Conservation (phyloP, 2,113 vertebrate genomes). For the Callocephalon fimbriatum region DNA sequence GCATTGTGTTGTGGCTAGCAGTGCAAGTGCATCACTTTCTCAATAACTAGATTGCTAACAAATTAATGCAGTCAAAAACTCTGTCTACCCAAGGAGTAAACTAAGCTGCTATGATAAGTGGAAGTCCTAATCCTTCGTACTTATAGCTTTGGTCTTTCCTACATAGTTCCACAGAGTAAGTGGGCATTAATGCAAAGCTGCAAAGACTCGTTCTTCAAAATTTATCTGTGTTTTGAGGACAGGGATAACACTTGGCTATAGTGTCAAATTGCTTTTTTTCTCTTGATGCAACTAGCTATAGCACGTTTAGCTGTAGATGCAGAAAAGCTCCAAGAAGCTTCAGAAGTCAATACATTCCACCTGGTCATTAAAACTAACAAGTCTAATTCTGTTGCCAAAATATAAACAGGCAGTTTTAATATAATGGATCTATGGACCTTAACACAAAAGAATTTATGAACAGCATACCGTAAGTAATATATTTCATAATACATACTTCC, state of each 20-base stretch:
- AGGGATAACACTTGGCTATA: neutral
- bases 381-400: neutral
- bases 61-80: neutral
- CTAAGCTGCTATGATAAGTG: neutral
- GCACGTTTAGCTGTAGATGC: neutral
- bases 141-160: neutral
- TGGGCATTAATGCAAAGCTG: neutral
- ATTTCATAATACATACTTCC: neutral
- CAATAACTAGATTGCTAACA: neutral
- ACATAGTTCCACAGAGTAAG: fast-evolving
- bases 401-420: neutral
- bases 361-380: neutral
- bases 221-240: neutral
- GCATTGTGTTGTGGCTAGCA: neutral
- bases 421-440: neutral
- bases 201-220: neutral
- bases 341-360: neutral
- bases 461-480: neutral
- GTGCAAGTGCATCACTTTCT: neutral
- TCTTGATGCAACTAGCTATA: neutral
- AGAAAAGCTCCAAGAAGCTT: neutral
- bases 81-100: neutral
- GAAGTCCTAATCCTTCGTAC: neutral
- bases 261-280: neutral
- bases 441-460: neutral